Evolutionary conservation across 2,113 vertebrate species (phyloP).

Genomic region (Natator depressus): DNA sequence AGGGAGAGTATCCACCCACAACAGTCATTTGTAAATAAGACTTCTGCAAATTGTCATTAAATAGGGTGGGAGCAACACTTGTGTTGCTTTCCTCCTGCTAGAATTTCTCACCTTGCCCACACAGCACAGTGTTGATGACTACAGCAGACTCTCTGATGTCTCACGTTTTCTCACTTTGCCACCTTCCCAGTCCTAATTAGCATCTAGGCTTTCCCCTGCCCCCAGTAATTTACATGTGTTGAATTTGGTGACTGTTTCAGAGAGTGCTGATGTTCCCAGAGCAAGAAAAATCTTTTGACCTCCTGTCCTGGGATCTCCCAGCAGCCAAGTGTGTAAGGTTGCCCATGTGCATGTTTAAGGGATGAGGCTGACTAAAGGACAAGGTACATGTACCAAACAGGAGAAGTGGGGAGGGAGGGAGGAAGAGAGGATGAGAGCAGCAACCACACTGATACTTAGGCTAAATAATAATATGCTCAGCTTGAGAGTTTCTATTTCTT

Average conservation of each 20-base stretch:
- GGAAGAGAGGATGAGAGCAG: accelerated
- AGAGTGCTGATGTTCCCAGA: not conserved
- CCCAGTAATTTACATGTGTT: not conserved
- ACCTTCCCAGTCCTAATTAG: not conserved
- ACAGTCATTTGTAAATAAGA: not conserved
- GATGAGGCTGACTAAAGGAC: not conserved
- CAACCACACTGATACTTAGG: not conserved
- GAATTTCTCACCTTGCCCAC: not conserved
- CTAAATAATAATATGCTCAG: not conserved
- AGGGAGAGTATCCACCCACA: not conserved
- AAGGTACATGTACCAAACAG: not conserved
- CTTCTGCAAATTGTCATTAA: not conserved
- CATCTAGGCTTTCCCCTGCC: not conserved
- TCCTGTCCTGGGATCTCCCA: not conserved
- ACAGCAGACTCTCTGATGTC: not conserved
- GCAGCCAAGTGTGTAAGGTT: not conserved
- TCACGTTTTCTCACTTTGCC: not conserved
- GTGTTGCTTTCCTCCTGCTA: not conserved
- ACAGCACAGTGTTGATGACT: not conserved
- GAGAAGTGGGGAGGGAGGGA: not conserved
- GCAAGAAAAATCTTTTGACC: not conserved
- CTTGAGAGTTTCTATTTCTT: not conserved
- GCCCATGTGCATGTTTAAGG: not conserved
- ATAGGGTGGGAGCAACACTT: not conserved
- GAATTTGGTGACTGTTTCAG: not conserved